phyloP scores from a whole-genome alignment of 2,113 vertebrate species.

The Ancistrus triradiatus region DNA sequence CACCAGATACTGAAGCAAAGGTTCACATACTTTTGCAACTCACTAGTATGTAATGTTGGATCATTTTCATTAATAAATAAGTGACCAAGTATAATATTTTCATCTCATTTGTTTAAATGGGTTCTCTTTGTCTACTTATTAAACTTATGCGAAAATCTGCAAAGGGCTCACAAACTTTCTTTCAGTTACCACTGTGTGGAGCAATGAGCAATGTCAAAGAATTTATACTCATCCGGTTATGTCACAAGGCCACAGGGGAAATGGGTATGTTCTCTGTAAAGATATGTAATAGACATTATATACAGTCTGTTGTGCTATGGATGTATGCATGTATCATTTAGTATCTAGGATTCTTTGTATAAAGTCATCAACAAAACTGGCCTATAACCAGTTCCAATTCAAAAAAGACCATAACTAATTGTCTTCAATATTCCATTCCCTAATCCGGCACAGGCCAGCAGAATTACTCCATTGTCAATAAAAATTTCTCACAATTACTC shows the following conservation, averaged over 20 bases:
- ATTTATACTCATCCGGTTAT: conserved; percentile 25
- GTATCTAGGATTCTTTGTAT: conserved; percentile 30
- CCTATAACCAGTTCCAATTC: conserved; percentile 44
- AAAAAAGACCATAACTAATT: conserved; percentile 38
- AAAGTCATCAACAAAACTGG: conserved; percentile 40
- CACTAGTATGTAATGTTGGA: too few relatives aligned
- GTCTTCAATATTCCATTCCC: conserved; percentile 24
- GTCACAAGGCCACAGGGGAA: conserved; percentile 6
- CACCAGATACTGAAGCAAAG: too few relatives aligned
- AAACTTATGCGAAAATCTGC: too few relatives aligned
- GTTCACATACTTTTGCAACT: too few relatives aligned
- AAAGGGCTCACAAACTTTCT: too few relatives aligned
- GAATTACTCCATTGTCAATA: neutral
- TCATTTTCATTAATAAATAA: too few relatives aligned
- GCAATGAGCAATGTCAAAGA: neutral
- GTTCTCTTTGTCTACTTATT: too few relatives aligned
- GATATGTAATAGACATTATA: neutral
- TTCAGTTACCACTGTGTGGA: too few relatives aligned
- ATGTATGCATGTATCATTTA: conserved; percentile 41
- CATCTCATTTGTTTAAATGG: too few relatives aligned
- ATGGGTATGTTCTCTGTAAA: conserved; percentile 9
- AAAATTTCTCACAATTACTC: neutral
- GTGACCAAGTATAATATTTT: too few relatives aligned
- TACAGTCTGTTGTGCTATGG: conserved; percentile 15
- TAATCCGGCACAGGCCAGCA: conserved; percentile 31